Base-by-base conservation (phyloP, 2,113 vertebrate species). In the Amblyopsis rosae region DNA sequence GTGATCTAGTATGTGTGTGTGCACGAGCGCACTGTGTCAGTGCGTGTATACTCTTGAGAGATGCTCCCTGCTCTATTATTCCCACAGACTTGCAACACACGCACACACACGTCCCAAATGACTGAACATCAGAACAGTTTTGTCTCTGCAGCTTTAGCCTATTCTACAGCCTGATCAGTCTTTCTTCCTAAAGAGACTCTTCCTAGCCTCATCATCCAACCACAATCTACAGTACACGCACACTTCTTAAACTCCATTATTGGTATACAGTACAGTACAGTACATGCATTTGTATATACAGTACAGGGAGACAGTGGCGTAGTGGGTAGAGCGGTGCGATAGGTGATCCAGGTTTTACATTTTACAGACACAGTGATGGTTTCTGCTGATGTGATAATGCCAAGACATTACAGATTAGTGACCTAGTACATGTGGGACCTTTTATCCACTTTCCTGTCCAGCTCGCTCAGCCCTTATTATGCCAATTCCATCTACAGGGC, bases 111-210 rank as follows among this genome's bases (percentile, higher is more conserved):
- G 56, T 75, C 67, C 75, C 50, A 46, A 67, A 58, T 73, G 69
- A n/a, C 64, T 59, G 75, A 81, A 49, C 66, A 71, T 76, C 75
- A 65, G 9, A 48, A 17, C 55, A 80, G 69, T 35, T 63, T 50
- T 26, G 53, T 12, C 50, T 62, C 49, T 58, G 66, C 76, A 80
- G 77, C 76, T 80, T 67, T 69, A 60, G 67, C 74, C 47, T 66
- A 77, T 81, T 82, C 61, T 70, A 56, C 57, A 61, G 65, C 54
- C 56, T 68, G 75, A 79, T 72, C 82, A 80, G 3, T 69, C 58
- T 51, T 74, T 16, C 19, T 67, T 65, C 67, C 77, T 77, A 86
- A 72, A 59, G 12, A 13, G 53, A 80, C 53, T 57, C 57, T 6
- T 13, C 12, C 62, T 65, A 59, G 68, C 54, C 65, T 80, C 13